These are phyloP conservation scores for Merluccius polli DNA, from an alignment of 2,797 vertebrate genomes.

Conservation along the genomic window DNA sequence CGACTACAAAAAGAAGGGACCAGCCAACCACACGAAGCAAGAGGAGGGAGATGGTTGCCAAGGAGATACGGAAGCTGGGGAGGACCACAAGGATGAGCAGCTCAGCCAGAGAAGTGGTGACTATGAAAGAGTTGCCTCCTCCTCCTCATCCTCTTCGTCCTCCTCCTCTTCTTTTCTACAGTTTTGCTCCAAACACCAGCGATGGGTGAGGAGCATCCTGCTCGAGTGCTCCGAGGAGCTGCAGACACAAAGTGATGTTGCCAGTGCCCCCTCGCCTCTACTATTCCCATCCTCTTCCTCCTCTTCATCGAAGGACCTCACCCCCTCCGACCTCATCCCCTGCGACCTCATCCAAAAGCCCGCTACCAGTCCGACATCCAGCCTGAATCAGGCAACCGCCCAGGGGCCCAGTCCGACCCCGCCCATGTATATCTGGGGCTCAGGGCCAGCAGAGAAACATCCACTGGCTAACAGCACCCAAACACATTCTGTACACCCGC, in stretches of 20 bases:
- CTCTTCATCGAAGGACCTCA: slow-evolving; percentile 53
- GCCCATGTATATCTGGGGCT: neutral
- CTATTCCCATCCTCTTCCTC: slow-evolving; percentile 47
- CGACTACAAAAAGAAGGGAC: neutral
- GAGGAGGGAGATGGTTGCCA: neutral
- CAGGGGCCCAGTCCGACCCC: neutral
- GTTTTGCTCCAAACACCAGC: slow-evolving; percentile 71
- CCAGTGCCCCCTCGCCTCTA: slow-evolving; percentile 6
- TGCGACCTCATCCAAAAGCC: slow-evolving; percentile 5
- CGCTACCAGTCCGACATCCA: neutral
- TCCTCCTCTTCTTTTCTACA: slow-evolving; percentile 27
- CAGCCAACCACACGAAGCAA: neutral
- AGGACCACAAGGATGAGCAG: neutral
- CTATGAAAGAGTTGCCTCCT: neutral
- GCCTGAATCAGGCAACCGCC: slow-evolving; percentile 5
- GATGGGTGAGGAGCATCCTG: slow-evolving; percentile 70
- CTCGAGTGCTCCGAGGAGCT: slow-evolving; percentile 56
- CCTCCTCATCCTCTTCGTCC: neutral
- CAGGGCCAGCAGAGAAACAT: neutral
- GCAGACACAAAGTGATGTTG: slow-evolving; percentile 8
- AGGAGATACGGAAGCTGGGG: neutral
- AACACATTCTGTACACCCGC: neutral
- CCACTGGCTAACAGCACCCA: neutral
- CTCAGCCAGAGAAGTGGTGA: neutral
- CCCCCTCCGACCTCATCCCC: slow-evolving; percentile 45